Evolutionary conservation across 2,888 invertebrate species (phyloP).

Genomic region (Himalopsyche kuldschensis): DNA sequence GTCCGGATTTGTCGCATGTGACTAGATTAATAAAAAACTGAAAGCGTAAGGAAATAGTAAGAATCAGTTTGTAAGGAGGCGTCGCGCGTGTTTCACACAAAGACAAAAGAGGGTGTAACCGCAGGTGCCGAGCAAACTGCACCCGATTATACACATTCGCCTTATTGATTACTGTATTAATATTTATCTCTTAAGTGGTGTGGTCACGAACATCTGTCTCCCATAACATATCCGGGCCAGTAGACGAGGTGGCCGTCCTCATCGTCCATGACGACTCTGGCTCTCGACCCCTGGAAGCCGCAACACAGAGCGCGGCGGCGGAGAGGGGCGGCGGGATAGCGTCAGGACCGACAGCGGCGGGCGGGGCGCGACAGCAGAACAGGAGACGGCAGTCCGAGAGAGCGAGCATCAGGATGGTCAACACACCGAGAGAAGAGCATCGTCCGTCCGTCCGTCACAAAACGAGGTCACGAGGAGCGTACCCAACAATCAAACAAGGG

Average conservation of each 20-base stretch:
- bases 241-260: constrained; percentile 99
- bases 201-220: constrained; percentile 91
- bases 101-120: not conserved
- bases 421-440: constrained; percentile 42
- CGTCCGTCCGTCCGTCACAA: constrained; percentile 62
- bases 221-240: constrained; percentile 97
- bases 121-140: not conserved
- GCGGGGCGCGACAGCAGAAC: constrained; percentile 43
- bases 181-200: constrained; percentile 37
- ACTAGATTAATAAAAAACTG: not conserved
- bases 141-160: not conserved
- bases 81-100: not conserved
- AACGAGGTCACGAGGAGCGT: constrained; percentile 53
- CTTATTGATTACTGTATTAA: constrained; percentile 36
- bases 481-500: constrained; percentile 64
- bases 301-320: constrained; percentile 29
- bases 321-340: constrained; percentile 41
- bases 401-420: constrained; percentile 42
- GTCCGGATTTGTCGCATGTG: not conserved
- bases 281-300: constrained; percentile 74
- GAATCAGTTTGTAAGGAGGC: not conserved
- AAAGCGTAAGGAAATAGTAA: not conserved
- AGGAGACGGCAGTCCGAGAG: constrained; percentile 45
- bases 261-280: constrained; percentile 97
- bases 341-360: constrained; percentile 40